Conservation (phyloP, 2,113 vertebrate genomes). For the Rhineura floridana region DNA sequence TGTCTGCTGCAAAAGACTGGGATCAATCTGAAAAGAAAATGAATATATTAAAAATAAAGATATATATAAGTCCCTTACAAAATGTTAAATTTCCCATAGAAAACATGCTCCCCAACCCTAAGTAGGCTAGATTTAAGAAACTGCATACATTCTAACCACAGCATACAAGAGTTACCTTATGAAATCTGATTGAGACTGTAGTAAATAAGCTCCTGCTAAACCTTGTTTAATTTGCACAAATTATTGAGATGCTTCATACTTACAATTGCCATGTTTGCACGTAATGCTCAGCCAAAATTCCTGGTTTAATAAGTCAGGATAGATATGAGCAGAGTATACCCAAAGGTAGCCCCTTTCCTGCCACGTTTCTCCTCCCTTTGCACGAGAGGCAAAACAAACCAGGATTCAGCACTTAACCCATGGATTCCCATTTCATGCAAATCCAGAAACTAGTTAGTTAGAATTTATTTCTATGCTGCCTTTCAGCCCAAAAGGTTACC, state of each 20-base stretch:
- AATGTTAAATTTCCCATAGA: background rate
- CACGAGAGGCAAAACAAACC: too few species aligned
- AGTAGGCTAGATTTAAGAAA: background rate
- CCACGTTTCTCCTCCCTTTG: too few species aligned
- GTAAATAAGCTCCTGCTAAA: background rate
- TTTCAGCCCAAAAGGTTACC: too few species aligned
- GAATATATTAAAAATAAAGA: background rate
- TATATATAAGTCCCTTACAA: background rate
- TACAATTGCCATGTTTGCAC: too few species aligned
- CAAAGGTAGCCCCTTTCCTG: too few species aligned
- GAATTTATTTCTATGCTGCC: too few species aligned
- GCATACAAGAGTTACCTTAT: background rate
- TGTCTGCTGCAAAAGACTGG: conserved; percentile 91
- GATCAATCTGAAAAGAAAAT: conserved; percentile 85
- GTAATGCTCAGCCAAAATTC: too few species aligned
- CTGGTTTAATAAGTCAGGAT: too few species aligned
- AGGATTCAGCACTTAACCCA: too few species aligned
- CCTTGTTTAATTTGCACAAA: background rate
- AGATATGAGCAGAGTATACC: too few species aligned
- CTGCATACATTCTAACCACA: background rate
- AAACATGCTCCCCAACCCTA: background rate
- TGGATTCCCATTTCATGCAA: too few species aligned
- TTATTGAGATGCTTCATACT: background rate
- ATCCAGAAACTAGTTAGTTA: too few species aligned
- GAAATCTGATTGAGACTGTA: background rate